Base-by-base conservation (phyloP, 2,888 invertebrate genomes). In the Pinctada fucata region DNA sequence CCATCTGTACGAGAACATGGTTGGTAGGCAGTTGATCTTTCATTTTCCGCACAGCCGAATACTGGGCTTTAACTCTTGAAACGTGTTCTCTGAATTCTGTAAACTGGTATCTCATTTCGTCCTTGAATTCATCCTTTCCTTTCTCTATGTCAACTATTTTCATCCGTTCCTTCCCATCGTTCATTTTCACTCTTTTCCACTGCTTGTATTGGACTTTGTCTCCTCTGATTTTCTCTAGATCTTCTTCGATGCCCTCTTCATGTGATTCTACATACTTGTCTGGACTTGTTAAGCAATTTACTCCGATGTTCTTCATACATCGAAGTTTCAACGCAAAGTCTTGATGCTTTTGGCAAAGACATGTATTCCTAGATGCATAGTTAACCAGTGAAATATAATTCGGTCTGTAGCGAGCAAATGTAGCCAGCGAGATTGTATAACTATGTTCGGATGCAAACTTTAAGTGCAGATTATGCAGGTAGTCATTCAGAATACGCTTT, bases 1-100 rank as follows among this genome's bases (percentile, higher is more conserved):
- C 82, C 80, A 80, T 83, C 51, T 83, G 79, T 4, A 83, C 64
- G n/a, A 74, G 51, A 3, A 72, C 66, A 64, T 82, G 73, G 6
- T 51, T 63, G 8, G 47, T 10, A 45, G 75, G 71, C 1, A 82
- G 64, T 31, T 82, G 79, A 6, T 64, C 68, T 79, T 82, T 83
- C 58, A 83, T 48, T 3, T 80, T 69, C 45, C 58, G 49, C 13
- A 79, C n/a, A 47, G 65, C 66, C 45, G 66, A 52, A 72, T 80
- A 82, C 66, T 82, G 83, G n/a, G 67, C 65, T 65, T 65, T 65
- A n/a, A 69, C 69, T 13, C 31, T 31, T 4, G n/a, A n/a, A 10
- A 72, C 51, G 58, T 78, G 77, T 8, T 72, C 31, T 63, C 72
- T 72, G 49, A 78, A 68, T n/a, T 67, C 67, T 16, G 47, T 48